Evolutionary conservation across 2,113 vertebrate species (phyloP), one percentile per base, ranked within the genome.

Genomic region (Datnioides undecimradiatus): DNA sequence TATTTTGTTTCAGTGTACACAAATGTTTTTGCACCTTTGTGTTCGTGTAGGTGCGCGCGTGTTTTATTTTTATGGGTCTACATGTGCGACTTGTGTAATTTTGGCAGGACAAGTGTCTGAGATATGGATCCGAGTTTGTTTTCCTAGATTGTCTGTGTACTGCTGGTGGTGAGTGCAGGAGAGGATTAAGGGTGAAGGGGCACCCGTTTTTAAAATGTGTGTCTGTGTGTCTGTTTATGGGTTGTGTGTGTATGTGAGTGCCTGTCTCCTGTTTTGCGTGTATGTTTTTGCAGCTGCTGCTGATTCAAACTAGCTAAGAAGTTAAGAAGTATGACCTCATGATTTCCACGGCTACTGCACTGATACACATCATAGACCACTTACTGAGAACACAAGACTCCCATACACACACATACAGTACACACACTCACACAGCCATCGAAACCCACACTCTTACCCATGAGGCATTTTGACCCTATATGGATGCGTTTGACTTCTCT

Each of bases 271-370:
- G 57, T 67, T 36, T 36, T 41, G 73, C 21, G 27, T 48, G 1
- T 33, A 29, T 92, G 76, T 91, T 91, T 87, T 84, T 63, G 54
- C 90, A 93, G 91, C 88, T 90, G 92, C 90, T 74, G 73, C 79
- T 73, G 82, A 87, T 90, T 79, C 55, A 25, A 49, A 76, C 78
- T 38, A 41, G 29, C 71, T 69, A 93, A 88, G 84, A 76, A 19
- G 29, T 40, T 76, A 33, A 67, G 80, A 71, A 71, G 79, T 73
- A 91, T 91, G 90, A 90, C 55, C 79, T 90, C 84, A 89, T 49
- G 63, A 89, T 78, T 90, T 87, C 78, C 89, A 91, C 69, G 45
- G 88, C 85, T 91, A 48, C 82, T 85, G 83, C 87, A 65, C 89
- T 51, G 90, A 91, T 83, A 86, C 36, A 43, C 80, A 88, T 91